A percentile compares a stretch with the other conserved stretches of the same genome.
Evolutionary conservation across 2,113 vertebrate species (phyloP).

Genomic region (Fregetta grallaria): DNA sequence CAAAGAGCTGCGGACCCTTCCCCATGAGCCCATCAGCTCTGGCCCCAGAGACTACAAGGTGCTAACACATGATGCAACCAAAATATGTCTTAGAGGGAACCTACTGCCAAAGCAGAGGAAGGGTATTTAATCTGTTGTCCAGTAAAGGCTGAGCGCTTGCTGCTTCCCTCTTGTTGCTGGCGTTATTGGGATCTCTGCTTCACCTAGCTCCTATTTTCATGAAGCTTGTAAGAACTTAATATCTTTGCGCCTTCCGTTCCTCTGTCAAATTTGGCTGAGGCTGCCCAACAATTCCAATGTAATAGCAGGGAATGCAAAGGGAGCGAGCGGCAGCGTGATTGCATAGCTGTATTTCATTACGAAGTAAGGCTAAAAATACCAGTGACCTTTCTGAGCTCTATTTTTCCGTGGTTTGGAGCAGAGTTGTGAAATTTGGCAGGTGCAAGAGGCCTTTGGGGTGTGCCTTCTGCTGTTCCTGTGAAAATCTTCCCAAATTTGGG

Average conservation of each 20-base stretch:
- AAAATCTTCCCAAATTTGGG: conserved; percentile 54
- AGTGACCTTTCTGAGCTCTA: conserved; percentile 47
- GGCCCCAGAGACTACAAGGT: neutral
- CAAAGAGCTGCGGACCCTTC: neutral
- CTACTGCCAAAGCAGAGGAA: neutral
- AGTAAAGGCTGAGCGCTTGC: neutral
- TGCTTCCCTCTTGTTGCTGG: neutral
- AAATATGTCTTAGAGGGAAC: neutral
- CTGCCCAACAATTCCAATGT: neutral
- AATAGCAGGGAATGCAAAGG: neutral
- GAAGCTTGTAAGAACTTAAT: neutral
- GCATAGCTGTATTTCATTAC: conserved; percentile 23
- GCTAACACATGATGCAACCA: neutral
- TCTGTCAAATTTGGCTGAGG: neutral
- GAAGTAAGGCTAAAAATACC: conserved; percentile 47
- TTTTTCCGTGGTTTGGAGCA: conserved; percentile 54
- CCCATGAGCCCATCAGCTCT: neutral
- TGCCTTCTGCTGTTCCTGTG: conserved; percentile 64
- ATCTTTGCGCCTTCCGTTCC: neutral
- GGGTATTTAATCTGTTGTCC: neutral
- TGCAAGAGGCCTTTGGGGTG: conserved; percentile 49
- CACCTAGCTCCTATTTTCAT: neutral
- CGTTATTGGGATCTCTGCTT: neutral
- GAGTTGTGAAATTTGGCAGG: conserved; percentile 59
- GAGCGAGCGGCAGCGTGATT: neutral